Evolutionary conservation across 2,888 invertebrate species (phyloP), one percentile per base, ranked within the genome.

Genomic region (Nemurella pictetii): DNA sequence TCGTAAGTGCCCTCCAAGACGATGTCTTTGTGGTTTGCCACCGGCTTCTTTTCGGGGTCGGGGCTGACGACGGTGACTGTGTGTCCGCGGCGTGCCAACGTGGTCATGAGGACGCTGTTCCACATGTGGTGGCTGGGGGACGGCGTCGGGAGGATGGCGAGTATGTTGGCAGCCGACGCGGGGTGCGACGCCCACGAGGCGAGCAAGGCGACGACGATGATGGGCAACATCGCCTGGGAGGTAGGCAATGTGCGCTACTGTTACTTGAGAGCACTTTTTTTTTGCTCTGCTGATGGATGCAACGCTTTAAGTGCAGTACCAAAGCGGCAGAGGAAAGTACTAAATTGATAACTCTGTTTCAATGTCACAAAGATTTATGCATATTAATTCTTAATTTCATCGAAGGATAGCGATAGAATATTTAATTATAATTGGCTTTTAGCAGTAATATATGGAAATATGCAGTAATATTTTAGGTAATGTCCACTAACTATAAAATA

Each of bases 41-140:
- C 27, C 20, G 84, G 83, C 9, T 84, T 28, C 35, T 85, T 86
- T 29, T 86, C 86, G 12, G 78, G 83, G 77, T 87, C 86, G 7
- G 86, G 84, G 5, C 83, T 85, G 29, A 86, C 20, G 26, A 86
- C 85, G 0, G 87, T 87, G 27, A 87, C 85, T 1, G 85, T 74
- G 32, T 86, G 86, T 27, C 86, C 86, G 55, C 84, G 35, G 0
- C 73, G 73, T 7, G 85, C 86, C 20, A 86, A 78, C 0, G 80
- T 86, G 4, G 83, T 35, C 81, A 84, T 86, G 20, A 86, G 73
- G 0, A 84, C 80, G 20, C 86, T 74, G 78, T 86, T 86, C 85
- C 85, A 86, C 30, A 86, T 85, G 80, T 86, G 85, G 77, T 86
- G 86, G 74, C 86, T 86, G 0, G 83, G 84, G 0, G 86, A 86